phyloP scores from a whole-genome alignment of 1,140 invertebrate genomes.

The Bombus vancouverensis region DNA sequence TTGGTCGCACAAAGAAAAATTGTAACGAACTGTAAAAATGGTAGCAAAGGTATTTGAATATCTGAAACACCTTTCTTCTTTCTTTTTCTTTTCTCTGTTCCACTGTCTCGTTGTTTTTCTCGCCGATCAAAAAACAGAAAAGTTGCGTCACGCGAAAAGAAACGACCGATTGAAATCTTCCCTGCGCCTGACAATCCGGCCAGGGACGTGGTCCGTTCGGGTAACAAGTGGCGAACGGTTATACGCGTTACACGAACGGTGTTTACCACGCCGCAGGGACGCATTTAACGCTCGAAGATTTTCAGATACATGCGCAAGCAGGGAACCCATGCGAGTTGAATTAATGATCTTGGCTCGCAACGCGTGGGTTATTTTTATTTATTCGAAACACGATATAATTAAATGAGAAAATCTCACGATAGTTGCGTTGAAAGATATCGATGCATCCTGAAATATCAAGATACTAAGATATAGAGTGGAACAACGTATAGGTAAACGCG shows the following conservation, averaged over 20 bases:
- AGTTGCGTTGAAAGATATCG: too few relatives aligned
- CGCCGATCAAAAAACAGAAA: conserved; percentile 16
- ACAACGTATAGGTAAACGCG: too few relatives aligned
- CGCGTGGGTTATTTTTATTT: background rate
- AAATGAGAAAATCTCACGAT: background rate
- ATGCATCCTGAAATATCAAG: too few relatives aligned
- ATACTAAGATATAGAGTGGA: too few relatives aligned
- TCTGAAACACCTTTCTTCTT: background rate
- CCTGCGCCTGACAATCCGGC: conserved; percentile 51
- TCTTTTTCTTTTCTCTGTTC: background rate
- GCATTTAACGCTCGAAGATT: background rate
- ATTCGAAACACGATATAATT: background rate
- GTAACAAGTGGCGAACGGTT: conserved; percentile 66
- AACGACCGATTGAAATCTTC: conserved; percentile 64
- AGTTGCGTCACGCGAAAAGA: conserved; percentile 46
- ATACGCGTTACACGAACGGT: conserved; percentile 43
- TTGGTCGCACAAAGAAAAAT: background rate
- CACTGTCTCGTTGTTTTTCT: background rate
- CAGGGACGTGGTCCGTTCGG: conserved; percentile 56
- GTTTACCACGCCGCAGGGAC: conserved; percentile 33
- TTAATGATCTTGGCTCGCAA: background rate
- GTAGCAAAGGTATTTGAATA: conserved; percentile 21
- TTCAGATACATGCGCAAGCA: background rate
- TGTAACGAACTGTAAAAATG: background rate
- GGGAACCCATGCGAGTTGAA: background rate